Evolutionary conservation across 2,888 invertebrate species (phyloP).

Genomic region (Diadegma fenestrale): DNA sequence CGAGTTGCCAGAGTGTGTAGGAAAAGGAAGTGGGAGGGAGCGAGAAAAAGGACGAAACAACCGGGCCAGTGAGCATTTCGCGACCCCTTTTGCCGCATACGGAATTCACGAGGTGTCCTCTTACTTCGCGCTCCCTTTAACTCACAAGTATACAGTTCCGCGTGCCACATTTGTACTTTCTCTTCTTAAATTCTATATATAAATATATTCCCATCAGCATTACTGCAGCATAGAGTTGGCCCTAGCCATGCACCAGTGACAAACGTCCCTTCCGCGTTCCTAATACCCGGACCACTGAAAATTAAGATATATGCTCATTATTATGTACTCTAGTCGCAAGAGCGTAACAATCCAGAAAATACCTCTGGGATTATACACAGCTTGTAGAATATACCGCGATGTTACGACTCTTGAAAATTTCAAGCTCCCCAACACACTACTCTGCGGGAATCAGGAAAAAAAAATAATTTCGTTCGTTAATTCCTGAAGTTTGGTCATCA

Average conservation of each 20-base stretch:
- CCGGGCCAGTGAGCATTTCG: conserved; percentile 64
- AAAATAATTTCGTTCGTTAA: not conserved
- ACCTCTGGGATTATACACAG: conserved; percentile 26
- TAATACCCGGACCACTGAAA: conserved; percentile 50
- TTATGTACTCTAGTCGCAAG: conserved; percentile 56
- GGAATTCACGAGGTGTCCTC: conserved; percentile 66
- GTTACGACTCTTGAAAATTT: not conserved
- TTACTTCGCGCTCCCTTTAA: conserved; percentile 45
- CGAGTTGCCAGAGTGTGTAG: conserved; percentile 37
- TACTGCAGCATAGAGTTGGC: conserved; percentile 1
- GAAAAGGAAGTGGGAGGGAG: not conserved
- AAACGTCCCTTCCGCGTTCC: conserved; percentile 56
- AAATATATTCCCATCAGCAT: not conserved
- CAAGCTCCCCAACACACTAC: not conserved
- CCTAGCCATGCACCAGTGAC: conserved; percentile 45
- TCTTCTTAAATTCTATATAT: not conserved
- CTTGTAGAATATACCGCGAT: not conserved
- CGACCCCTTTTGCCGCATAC: conserved; percentile 61
- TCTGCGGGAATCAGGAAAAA: not conserved
- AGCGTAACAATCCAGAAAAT: conserved; percentile 28
- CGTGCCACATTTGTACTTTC: conserved; percentile 37
- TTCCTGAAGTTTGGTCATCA: no score
- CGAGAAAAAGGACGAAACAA: not conserved
- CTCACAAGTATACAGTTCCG: conserved; percentile 12
- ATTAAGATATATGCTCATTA: conserved; percentile 66